These are phyloP conservation scores for Noctuana brunneofusca DNA, from an alignment of 2,888 invertebrate genomes.

Conservation along the genomic window DNA sequence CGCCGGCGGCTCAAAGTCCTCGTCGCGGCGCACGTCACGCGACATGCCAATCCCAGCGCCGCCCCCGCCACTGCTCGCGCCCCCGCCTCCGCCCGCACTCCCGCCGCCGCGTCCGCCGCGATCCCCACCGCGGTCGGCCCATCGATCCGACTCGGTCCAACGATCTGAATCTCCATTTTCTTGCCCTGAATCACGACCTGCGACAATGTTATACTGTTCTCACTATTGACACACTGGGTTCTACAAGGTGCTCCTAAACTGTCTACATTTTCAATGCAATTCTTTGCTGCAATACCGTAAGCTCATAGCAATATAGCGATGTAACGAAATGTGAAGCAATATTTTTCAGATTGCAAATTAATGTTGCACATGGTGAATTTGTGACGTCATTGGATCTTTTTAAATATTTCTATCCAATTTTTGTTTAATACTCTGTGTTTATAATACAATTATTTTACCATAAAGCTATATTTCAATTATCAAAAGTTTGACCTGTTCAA, in stretches of 20 bases:
- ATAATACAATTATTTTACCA: neutral
- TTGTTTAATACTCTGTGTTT: no score
- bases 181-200: constrained; percentile 76
- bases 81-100: constrained; percentile 58
- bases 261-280: constrained; percentile 17
- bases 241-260: neutral
- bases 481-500: no score
- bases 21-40: constrained; percentile 59
- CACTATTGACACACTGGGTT: neutral
- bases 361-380: neutral
- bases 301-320: constrained; percentile 12
- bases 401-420: neutral
- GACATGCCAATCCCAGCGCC: constrained; percentile 46
- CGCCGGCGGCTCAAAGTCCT: constrained; percentile 67
- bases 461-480: neutral
- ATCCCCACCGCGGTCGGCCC: constrained; percentile 66
- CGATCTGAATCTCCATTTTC: constrained; percentile 80
- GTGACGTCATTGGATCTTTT: neutral
- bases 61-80: constrained; percentile 52
- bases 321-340: constrained; percentile 8
- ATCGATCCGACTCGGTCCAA: constrained; percentile 72
- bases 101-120: constrained; percentile 56
- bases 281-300: constrained; percentile 17
- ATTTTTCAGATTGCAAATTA: neutral
- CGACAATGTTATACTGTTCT: constrained; percentile 23